Evolutionary conservation across 2,797 vertebrate species (phyloP).

Genomic region (Pachyuromys duprasi): DNA sequence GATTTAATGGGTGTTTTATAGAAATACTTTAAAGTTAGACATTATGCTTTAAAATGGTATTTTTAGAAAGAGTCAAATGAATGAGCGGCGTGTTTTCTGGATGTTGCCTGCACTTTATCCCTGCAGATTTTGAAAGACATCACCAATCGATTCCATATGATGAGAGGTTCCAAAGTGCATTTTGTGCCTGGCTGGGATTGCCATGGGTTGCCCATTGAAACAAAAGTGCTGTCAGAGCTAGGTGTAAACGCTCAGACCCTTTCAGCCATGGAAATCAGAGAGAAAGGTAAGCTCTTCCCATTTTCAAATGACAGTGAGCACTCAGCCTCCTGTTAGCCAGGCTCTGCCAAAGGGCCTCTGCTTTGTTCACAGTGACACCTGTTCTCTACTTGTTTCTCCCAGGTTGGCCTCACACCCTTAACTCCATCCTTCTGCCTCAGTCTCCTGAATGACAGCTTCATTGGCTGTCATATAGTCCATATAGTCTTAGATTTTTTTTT

Average conservation of each 20-base stretch:
- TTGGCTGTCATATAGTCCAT: not conserved
- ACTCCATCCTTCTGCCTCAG: not conserved
- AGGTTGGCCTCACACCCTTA: not conserved
- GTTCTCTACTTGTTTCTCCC: not conserved
- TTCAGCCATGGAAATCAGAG: conserved; percentile 93
- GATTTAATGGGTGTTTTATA: conserved; percentile 32
- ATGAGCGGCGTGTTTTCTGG: not conserved
- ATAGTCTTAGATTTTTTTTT: not conserved
- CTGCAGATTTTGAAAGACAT: conserved; percentile 97
- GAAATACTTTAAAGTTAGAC: conserved; percentile 16
- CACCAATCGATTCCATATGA: conserved; percentile 95
- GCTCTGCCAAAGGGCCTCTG: not conserved
- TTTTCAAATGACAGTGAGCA: conserved; percentile 10
- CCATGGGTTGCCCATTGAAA: conserved; percentile 96
- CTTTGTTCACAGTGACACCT: not conserved
- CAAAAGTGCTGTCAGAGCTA: conserved; percentile 94
- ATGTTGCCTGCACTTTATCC: conserved; percentile 3
- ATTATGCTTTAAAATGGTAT: conserved; percentile 44
- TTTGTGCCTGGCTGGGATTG: conserved; percentile 99
- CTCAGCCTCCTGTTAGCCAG: not conserved
- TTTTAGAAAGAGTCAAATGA: not conserved
- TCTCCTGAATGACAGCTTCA: not conserved
- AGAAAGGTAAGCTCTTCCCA: conserved; percentile 89
- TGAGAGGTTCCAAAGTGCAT: conserved; percentile 94
- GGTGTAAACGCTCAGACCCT: conserved; percentile 87